Evolutionary conservation across 1,140 invertebrate genomes (phyloP), one percentile per base, ranked within the genome.

Genomic region (Drosophila nikananu): DNA sequence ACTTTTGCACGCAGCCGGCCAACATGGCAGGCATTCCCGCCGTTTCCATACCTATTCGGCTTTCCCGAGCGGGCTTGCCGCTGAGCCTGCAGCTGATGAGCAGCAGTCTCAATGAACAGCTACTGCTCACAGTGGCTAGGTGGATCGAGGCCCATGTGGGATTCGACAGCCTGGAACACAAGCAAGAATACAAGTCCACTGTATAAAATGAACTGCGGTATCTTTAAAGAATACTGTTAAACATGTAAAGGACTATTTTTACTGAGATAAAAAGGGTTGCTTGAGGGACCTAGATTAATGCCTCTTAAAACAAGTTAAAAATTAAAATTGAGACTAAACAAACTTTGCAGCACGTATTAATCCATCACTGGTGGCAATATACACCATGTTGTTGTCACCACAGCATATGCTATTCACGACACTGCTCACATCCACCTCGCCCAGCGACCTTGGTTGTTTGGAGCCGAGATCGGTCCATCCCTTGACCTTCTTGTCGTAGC

Each of bases 1-100:
- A 99, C 94, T 98, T 96, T 93, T 99, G 97, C 89, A 99, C 98
- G 0, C 98, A 99, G 91, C 96, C 98, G 7, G 97, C 97, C 1
- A 99, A 99, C 92, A 97, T 99, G 96, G 98, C 98, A 32, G 98
- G 98, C 7, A 94, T 99, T 58, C 99, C 99, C 41, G 98, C 99
- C 5, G 92, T 99, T 4, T 97, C 96, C 48, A 93, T 99, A 65
- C 99, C 99, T 0, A 95, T 98, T 52, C 94, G 95, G 30, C 93
- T 99, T 30, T 98, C 97, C 15, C 92, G 92, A n/a, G 94, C 95
- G 60, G 96, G 96, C 3, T 91, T 99, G 42, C 99, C 99, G 0
- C 92, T 99, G 5, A 97, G 98, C 59, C 91, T 99, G 39, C 99
- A 99, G 94, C 92, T 99, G n/a, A 98, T 99, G 94, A 97, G 96